Evolutionary conservation across 2,888 invertebrate genomes (phyloP), one percentile per base, ranked within the genome.

Genomic region (Spialia ferax): DNA sequence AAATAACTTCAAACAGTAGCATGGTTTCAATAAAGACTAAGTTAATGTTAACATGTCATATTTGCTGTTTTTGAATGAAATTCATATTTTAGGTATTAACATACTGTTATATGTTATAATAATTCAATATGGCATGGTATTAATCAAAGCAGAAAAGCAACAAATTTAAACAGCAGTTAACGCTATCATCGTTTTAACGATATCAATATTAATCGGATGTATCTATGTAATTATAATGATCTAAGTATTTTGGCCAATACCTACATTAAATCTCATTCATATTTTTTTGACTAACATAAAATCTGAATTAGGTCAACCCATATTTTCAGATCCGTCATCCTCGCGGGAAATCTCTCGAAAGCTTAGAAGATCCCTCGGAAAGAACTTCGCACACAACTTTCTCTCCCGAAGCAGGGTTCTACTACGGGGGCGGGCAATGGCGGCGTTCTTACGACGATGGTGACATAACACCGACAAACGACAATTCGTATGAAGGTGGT

Each of bases 391-490:
- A 95, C 76, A 94, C 94, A 60, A 95, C 95, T 1, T 95, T 95
- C 79, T 94, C 94, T 1, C 93, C 95, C 0, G 95, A 95, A 75
- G 94, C 94, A 61, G 94, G 88, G 2, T 85, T 94, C 54, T 95
- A 95, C 84, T 95, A 95, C 71, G 95, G 95, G 71, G 94, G 94
- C 54, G 93, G 94, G 0, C 94, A 95, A 72, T 97, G 96, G 96
- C 95, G 96, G 79, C 94, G 97, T 77, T 96, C 97, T 71, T 97
- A 97, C 84, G 98, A 98, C 85, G 98, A 98, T 82, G 98, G 98
- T 18, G 98, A 98, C 86, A 96, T 98, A 73, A 98, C 98, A 35
- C 93, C 93, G 13, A 98, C 98, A 56, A 98, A 98, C 82, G 98
- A 98, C 73, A 83, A 85, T 70, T 85, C 87, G 0, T 93, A 94